These are phyloP conservation scores for Suncus etruscus DNA, from an alignment of 2,113 vertebrate genomes.

Conservation along the genomic window DNA sequence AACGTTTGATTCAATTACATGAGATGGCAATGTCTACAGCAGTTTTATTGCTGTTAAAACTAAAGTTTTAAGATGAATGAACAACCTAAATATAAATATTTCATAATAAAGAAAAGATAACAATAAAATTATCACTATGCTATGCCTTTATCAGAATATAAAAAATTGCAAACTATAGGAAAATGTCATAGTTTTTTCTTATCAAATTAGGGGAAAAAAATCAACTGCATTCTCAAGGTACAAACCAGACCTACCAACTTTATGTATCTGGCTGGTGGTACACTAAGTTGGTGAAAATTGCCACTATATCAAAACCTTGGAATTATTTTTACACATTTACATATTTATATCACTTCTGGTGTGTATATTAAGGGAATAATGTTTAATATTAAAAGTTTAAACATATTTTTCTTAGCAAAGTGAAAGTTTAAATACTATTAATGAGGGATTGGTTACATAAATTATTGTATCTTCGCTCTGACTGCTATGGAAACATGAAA, in stretches of 20 bases:
- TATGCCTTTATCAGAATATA: conserved; percentile 21
- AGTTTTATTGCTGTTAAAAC: not conserved
- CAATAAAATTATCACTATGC: not conserved
- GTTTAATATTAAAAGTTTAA: conserved; percentile 53
- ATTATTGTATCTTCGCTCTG: not conserved
- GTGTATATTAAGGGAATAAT: not conserved
- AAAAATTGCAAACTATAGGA: conserved; percentile 36
- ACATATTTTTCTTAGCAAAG: not conserved
- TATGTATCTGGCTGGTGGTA: not conserved
- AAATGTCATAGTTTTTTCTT: conserved; percentile 7
- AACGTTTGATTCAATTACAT: conserved; percentile 35
- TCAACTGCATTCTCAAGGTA: not conserved
- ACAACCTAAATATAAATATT: conserved; percentile 14
- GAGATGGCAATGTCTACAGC: not conserved
- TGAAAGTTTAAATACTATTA: conserved; percentile 40
- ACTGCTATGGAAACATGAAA: conserved; percentile 40
- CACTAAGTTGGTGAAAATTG: not conserved
- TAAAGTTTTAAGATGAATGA: conserved; percentile 23
- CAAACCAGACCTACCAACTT: not conserved
- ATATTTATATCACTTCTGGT: conserved; percentile 22
- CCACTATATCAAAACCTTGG: conserved; percentile 25
- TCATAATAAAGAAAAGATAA: not conserved
- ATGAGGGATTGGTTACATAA: conserved; percentile 43
- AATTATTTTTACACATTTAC: conserved; percentile 24
- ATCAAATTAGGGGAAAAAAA: conserved; percentile 12